Evolutionary conservation across 2,888 invertebrate genomes (phyloP).

Genomic region (Plagodis pulveraria): DNA sequence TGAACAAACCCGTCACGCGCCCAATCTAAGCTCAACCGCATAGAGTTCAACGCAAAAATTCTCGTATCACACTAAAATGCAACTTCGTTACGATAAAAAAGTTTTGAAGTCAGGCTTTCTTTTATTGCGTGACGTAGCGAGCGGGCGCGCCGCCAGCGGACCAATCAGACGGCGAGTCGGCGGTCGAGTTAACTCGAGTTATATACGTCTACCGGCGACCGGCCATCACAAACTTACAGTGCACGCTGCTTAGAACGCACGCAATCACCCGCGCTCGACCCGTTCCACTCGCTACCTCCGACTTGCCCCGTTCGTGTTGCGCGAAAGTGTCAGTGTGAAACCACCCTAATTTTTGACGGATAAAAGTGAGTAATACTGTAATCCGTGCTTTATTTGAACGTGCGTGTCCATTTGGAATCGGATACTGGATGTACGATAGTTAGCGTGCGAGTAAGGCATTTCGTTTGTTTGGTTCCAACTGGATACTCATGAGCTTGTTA

Average conservation of each 20-base stretch:
- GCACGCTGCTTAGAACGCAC: conserved; percentile 63
- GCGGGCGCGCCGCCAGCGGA: conserved; percentile 64
- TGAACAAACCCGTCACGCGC: background rate
- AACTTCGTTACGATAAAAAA: conserved; percentile 47
- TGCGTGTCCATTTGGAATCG: conserved; percentile 49
- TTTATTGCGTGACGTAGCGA: conserved; percentile 63
- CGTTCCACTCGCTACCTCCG: conserved; percentile 3
- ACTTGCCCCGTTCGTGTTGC: conserved; percentile 32
- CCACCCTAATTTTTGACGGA: conserved; percentile 43
- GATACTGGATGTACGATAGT: conserved; percentile 48
- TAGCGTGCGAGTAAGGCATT: conserved; percentile 48
- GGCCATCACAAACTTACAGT: conserved; percentile 64
- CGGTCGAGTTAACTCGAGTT: conserved; percentile 61
- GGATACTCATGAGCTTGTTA: conserved; percentile 38
- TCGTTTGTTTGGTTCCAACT: conserved; percentile 47
- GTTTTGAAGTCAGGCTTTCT: conserved; percentile 61
- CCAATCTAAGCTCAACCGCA: conserved; percentile 10
- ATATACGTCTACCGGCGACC: conserved; percentile 65
- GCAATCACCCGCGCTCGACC: conserved; percentile 41
- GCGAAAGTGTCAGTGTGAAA: conserved; percentile 59
- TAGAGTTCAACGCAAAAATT: conserved; percentile 33
- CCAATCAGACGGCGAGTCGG: conserved; percentile 58
- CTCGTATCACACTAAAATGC: conserved; percentile 19
- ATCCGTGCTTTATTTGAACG: conserved; percentile 37
- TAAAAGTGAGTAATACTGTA: conserved; percentile 67